Conservation (phyloP, 2,797 vertebrate genomes). For the Percopsis omiscomaycus region DNA sequence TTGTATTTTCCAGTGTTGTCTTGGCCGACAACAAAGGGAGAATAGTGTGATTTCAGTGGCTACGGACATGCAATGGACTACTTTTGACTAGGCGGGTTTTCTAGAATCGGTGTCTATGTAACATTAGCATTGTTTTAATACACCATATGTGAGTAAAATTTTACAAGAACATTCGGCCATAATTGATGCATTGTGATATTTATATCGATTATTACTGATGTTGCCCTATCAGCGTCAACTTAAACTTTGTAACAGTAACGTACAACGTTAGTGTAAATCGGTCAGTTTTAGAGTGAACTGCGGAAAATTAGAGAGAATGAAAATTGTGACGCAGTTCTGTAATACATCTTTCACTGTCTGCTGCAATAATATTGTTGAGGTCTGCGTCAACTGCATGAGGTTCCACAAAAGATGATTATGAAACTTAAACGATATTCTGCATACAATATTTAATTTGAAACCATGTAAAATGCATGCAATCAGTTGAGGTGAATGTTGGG, state of each 20-base stretch:
- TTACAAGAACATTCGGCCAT: conserved; percentile 39
- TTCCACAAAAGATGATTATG: conserved; percentile 40
- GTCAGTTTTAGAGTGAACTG: conserved; percentile 67
- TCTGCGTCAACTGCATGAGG: conserved; percentile 43
- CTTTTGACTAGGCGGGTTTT: conserved; percentile 4
- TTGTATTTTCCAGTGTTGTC: conserved; percentile 74
- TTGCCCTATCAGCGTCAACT: conserved; percentile 7
- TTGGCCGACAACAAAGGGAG: conserved; percentile 73
- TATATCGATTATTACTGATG: conserved; percentile 3
- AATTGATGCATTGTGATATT: conserved; percentile 46
- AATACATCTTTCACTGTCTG: conserved; percentile 69
- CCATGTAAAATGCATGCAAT: conserved; percentile 70
- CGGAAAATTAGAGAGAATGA: conserved; percentile 73
- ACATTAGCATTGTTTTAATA: conserved; percentile 28
- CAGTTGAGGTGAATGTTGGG: conserved; percentile 75
- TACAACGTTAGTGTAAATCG: conserved; percentile 41
- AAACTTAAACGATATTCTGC: neutral
- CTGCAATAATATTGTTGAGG: conserved; percentile 49
- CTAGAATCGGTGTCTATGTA: conserved; percentile 20
- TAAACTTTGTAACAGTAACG: conserved; percentile 22
- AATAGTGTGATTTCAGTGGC: conserved; percentile 43
- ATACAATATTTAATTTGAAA: conserved; percentile 32
- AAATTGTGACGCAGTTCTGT: conserved; percentile 87
- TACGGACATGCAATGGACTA: conserved; percentile 4
- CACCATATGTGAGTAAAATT: conserved; percentile 29